A percentile compares a stretch with the other conserved stretches of the same genome.
Conservation (phyloP, 2,797 vertebrate species). For the Percopsis omiscomaycus region DNA sequence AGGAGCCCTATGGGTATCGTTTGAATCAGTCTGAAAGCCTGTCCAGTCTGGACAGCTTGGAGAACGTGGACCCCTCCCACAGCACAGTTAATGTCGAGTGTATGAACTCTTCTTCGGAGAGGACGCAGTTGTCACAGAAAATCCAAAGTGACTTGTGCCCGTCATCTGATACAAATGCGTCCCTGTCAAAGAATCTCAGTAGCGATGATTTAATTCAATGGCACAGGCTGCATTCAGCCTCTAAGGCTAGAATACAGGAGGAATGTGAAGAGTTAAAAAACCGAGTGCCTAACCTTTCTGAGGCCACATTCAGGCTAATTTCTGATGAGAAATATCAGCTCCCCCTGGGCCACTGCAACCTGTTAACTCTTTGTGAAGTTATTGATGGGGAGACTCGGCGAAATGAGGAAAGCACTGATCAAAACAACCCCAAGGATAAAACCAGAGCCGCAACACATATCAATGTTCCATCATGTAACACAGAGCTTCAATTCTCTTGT, state of each 20-base stretch:
- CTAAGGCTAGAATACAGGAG: slow-evolving; percentile 25
- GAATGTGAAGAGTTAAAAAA: slow-evolving; percentile 28
- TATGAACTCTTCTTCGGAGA: slow-evolving; percentile 50
- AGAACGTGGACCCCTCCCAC: slow-evolving; percentile 74
- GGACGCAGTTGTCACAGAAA: slow-evolving; percentile 47
- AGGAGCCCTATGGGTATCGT: slow-evolving; percentile 80
- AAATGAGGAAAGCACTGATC: slow-evolving; percentile 24
- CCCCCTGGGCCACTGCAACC: slow-evolving; percentile 34
- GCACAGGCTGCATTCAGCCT: slow-evolving; percentile 22
- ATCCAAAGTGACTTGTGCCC: slow-evolving; percentile 49
- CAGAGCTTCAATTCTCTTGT: slow-evolving; percentile 54
- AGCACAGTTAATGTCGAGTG: slow-evolving; percentile 47
- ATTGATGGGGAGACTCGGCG: slow-evolving; percentile 23
- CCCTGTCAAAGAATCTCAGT: slow-evolving; percentile 61
- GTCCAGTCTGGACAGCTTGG: slow-evolving; percentile 89
- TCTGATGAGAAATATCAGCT: slow-evolving; percentile 29
- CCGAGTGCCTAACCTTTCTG: slow-evolving; percentile 31
- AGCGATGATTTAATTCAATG: slow-evolving; percentile 39
- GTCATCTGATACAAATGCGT: slow-evolving; percentile 45
- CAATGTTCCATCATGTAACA: slow-evolving; percentile 48
- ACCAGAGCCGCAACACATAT: slow-evolving; percentile 50
- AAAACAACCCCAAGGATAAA: slow-evolving; percentile 39
- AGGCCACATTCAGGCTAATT: slow-evolving; percentile 47
- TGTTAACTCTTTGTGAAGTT: slow-evolving; percentile 40
- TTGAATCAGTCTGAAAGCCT: slow-evolving; percentile 81